Percentiles rank a stretch among this genome's conserved stretches.
Conservation (phyloP, 2,113 vertebrate species). For the Gobio gobio region DNA sequence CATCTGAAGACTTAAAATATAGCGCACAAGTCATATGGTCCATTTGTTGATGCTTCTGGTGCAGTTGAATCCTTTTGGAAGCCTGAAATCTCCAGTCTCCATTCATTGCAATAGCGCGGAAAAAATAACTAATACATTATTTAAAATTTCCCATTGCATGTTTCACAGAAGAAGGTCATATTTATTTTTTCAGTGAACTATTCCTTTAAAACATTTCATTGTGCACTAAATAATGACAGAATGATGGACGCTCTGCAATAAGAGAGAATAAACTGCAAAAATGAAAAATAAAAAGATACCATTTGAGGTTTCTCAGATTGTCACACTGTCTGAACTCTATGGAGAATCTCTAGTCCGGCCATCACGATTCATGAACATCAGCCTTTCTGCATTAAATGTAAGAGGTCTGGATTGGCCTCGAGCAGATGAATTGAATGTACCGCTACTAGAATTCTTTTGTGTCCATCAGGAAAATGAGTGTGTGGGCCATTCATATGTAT, state of each 20-base stretch:
- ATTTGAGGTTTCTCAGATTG: background rate
- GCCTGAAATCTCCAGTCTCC: background rate
- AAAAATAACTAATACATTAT: background rate
- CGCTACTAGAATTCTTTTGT: conserved; percentile 7
- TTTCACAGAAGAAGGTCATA: background rate
- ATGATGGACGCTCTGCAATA: background rate
- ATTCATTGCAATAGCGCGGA: background rate
- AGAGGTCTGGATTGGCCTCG: background rate
- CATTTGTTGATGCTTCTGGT: background rate
- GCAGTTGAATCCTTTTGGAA: background rate
- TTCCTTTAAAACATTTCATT: background rate
- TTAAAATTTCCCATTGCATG: background rate
- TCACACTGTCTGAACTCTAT: background rate
- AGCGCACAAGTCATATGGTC: background rate
- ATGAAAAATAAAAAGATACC: background rate
- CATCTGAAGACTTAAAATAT: background rate
- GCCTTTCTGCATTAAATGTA: background rate
- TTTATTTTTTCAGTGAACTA: background rate
- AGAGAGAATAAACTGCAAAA: background rate
- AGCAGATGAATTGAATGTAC: conserved; percentile 20
- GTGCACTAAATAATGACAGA: background rate
- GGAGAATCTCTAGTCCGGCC: conserved; percentile 33
- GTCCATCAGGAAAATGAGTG: conserved; percentile 42
- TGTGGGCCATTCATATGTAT: conserved; percentile 51
- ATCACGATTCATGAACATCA: conserved; percentile 49